Evolutionary conservation across 2,797 vertebrate species (phyloP).

Genomic region (Pampus argenteus): DNA sequence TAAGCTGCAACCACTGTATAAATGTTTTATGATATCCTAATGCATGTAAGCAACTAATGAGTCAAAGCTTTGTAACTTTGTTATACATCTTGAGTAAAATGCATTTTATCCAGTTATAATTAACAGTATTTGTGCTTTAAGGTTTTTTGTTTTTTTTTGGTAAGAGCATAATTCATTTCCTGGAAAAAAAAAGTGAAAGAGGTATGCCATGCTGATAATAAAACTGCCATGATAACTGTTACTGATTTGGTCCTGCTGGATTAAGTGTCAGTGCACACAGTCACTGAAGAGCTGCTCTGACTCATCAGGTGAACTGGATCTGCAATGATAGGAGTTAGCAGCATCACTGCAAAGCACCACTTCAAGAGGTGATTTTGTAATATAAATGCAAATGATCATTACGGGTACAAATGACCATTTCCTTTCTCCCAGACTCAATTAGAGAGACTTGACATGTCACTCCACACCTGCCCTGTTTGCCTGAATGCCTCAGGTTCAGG

Average conservation of each 20-base stretch:
- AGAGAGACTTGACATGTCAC: slow-evolving; percentile 52
- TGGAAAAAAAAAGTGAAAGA: slow-evolving; percentile 25
- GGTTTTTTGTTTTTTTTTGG: neutral
- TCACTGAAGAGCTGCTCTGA: slow-evolving; percentile 52
- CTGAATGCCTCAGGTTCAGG: slow-evolving; percentile 21
- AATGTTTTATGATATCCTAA: slow-evolving; percentile 57
- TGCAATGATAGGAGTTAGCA: slow-evolving; percentile 53
- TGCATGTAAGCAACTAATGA: slow-evolving; percentile 33
- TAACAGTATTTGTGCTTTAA: neutral
- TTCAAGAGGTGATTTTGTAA: slow-evolving; percentile 66
- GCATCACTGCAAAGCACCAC: slow-evolving; percentile 69
- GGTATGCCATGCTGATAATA: slow-evolving; percentile 43
- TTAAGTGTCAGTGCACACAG: slow-evolving; percentile 45
- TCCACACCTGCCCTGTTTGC: slow-evolving; percentile 47
- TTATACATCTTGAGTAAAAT: slow-evolving; percentile 9
- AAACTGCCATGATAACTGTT: slow-evolving; percentile 44
- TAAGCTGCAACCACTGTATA: slow-evolving; percentile 45
- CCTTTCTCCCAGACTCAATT: slow-evolving; percentile 53
- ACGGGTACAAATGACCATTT: slow-evolving; percentile 63
- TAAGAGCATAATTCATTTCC: slow-evolving; percentile 12
- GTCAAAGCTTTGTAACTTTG: slow-evolving; percentile 28
- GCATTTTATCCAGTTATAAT: neutral
- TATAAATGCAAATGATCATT: slow-evolving; percentile 80
- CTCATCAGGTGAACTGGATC: slow-evolving; percentile 65
- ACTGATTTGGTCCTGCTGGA: slow-evolving; percentile 41